phyloP scores from a whole-genome alignment of 2,888 invertebrate genomes.

The Euplagia quadripunctaria region DNA sequence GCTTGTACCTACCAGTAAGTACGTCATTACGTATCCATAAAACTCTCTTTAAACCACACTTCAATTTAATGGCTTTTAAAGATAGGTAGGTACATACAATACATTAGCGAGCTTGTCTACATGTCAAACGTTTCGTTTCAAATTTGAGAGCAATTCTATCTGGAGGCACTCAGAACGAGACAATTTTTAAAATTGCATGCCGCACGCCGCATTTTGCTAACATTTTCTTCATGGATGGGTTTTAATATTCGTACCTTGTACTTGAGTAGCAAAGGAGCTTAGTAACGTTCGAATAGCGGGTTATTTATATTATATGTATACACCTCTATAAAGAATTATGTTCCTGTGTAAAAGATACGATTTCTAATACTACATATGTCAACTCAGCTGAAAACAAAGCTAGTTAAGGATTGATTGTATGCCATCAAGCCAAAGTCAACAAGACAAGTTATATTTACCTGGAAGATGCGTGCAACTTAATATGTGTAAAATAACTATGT shows the following conservation, averaged over 20 bases:
- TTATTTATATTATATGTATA: not conserved
- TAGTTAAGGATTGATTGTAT: too few relatives aligned
- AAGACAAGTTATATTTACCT: too few relatives aligned
- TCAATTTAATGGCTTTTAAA: not conserved
- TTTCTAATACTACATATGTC: not conserved
- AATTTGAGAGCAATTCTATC: conserved; percentile 27
- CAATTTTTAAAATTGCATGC: conserved; percentile 60
- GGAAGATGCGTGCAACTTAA: too few relatives aligned
- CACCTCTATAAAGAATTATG: not conserved
- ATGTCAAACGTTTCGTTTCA: conserved; percentile 27
- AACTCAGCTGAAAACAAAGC: not conserved
- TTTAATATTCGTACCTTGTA: conserved; percentile 65
- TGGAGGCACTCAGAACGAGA: conserved; percentile 37
- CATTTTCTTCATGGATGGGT: conserved; percentile 59
- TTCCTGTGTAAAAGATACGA: not conserved
- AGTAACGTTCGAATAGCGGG: conserved; percentile 31
- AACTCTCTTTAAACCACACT: not conserved
- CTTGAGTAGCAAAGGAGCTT: conserved; percentile 23
- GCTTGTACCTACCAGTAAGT: too few relatives aligned
- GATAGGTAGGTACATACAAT: not conserved
- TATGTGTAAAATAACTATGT: too few relatives aligned
- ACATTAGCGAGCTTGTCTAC: conserved; percentile 16
- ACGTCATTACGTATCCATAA: not conserved
- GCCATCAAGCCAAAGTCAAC: too few relatives aligned
- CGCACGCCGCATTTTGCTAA: conserved; percentile 50